Evolutionary conservation across 1,140 invertebrate species (phyloP).

Genomic region (Drosophila azteca): DNA sequence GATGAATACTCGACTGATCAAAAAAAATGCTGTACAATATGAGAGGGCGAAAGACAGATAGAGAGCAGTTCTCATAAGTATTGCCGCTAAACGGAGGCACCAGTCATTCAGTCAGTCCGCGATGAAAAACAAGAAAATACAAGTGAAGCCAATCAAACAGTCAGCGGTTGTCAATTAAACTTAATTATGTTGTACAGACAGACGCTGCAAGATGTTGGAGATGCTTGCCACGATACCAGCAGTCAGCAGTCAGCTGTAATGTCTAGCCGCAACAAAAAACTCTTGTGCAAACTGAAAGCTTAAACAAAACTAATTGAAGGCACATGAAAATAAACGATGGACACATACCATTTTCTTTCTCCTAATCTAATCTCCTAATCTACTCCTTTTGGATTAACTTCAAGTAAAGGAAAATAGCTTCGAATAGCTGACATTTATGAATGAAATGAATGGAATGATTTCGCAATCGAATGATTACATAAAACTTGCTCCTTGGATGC

Average conservation of each 20-base stretch:
- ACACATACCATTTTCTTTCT: neutral
- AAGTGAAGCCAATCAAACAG: slow-evolving; percentile 52
- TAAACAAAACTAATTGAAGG: slow-evolving; percentile 24
- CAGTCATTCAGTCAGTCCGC: slow-evolving; percentile 8
- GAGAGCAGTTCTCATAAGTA: neutral
- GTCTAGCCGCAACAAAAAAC: neutral
- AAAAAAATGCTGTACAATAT: slow-evolving; percentile 32
- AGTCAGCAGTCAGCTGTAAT: slow-evolving; percentile 6
- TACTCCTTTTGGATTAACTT: no score
- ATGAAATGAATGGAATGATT: no score
- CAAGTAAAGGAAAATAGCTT: no score
- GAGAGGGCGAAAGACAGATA: neutral
- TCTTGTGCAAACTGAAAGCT: slow-evolving; percentile 9
- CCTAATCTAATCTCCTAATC: no score
- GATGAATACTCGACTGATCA: slow-evolving; percentile 24
- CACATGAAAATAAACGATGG: neutral
- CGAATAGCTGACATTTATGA: no score
- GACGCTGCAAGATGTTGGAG: slow-evolving; percentile 29
- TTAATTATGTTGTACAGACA: slow-evolving; percentile 46
- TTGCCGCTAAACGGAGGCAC: slow-evolving; percentile 34
- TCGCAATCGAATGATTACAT: no score
- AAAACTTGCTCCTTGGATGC: no score
- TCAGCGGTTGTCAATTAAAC: slow-evolving; percentile 53
- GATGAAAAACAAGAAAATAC: slow-evolving; percentile 11
- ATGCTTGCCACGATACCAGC: slow-evolving; percentile 1